Base-by-base conservation (phyloP, 2,797 vertebrate species). In the Knipowitschia caucasica region DNA sequence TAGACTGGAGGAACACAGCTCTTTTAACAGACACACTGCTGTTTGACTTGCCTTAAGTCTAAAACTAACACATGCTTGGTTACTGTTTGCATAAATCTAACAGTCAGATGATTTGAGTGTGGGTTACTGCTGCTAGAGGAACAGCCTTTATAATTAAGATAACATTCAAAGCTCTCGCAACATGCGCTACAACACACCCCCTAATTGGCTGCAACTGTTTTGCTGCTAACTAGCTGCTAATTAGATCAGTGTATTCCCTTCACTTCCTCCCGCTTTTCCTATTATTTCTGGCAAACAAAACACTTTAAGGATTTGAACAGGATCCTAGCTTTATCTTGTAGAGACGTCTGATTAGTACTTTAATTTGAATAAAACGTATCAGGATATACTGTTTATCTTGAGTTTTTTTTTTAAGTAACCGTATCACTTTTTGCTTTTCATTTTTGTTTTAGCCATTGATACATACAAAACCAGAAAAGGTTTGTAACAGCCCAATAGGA, bases 221-320 rank as follows among this genome's bases (percentile, higher is more conserved):
- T 81, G 69, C 62, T 80, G 81, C 73, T 87, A 86, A 89, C 79
- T 78, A 86, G 75, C 78, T 79, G 83, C 77, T 89, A 88, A 90
- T 89, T 85, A 84, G 69, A 82, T 82, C 69, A 78, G 69, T 66
- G 70, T 78, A 70, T 77, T 88, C 70, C 50, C 70, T 70, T 78
- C 69, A 58, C 69, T 62, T 56, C 20, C 60, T 69, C 66, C 62
- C 67, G 62, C 50, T 60, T 67, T 64, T 62, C 59, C 42, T 63
- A 67, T 84, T 80, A 65, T 67, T 80, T 70, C 46, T 55, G 39
- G 44, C 11, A 23, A 75, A 69, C 54, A 74, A 80, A 80, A 80
- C 62, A 62, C 53, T 60, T 75, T 27, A 40, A 67, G 55, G 55
- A 8, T 56, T 73, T 68, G 34, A 47, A 50, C 24, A 52, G 58